Base-by-base conservation (phyloP, 2,888 invertebrate species). In the Psylliodes chrysocephalus region DNA sequence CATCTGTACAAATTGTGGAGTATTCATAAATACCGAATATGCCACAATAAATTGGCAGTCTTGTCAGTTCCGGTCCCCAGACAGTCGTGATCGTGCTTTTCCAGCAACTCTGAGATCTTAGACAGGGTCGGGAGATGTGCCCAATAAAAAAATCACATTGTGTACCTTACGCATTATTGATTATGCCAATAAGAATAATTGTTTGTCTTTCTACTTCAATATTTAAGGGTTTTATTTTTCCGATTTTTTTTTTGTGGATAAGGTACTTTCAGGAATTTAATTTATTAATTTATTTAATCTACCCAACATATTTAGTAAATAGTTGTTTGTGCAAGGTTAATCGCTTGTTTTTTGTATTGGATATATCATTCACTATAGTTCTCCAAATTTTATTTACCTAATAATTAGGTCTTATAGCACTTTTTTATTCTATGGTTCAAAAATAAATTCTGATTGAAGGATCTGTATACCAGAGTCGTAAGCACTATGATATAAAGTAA, bases 1-100 rank as follows among this genome's bases (percentile, higher is more conserved):
- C 77, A 79, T 79, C 78, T 75, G 76, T 77, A 79, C 79, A 80
- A 80, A 79, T 79, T 76, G 75, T 69, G 72, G 71, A 78, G 80
- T 79, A 80, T 81, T 81, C 81, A 81, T 81, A 81, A 81, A 81
- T 81, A 81, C 75, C 75, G 73, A 64, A 76, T 73, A 79, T 79
- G 79, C 76, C 75, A 73, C 77, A 76, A 81, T 81, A 81, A 81
- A 81, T 81, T 80, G 77, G 76, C 74, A 77, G 77, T 78, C 77
- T 75, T 79, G 80, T 79, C 77, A 78, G 77, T 67, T 66, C 42
- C 69, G 76, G 74, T 80, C 81, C 81, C 81, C 72, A 72, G 80
- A 73, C 74, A 77, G 76, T 78, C 79, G 80, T 81, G 78, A 79
- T 75, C 77, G 74, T 80, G 80, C 79, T 79, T 81, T 71, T 73